Conservation (phyloP, 2,888 invertebrate species). For the Leucophenga montana region DNA sequence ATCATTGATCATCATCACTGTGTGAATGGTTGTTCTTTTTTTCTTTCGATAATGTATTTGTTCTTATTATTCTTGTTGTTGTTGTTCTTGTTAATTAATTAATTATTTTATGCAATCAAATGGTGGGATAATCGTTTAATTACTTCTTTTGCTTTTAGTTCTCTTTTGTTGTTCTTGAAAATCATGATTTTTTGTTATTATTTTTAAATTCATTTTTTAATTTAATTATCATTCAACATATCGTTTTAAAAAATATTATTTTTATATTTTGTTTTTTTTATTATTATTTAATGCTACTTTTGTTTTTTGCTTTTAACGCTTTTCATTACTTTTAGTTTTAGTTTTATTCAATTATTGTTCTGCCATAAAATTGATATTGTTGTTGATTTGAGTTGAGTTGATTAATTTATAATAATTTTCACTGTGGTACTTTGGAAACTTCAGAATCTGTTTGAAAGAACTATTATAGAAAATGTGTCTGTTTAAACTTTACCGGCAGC, state of each 20-base stretch:
- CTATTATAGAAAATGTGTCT: slow-evolving; percentile 4
- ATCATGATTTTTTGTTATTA: slow-evolving; percentile 22
- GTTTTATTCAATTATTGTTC: slow-evolving; percentile 20
- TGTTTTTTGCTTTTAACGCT: slow-evolving; percentile 23
- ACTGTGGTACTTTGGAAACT: too few relatives aligned
- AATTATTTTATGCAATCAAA: slow-evolving; percentile 43
- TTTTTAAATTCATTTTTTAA: slow-evolving; percentile 8
- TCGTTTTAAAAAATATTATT: slow-evolving; percentile 4
- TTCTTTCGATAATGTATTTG: slow-evolving; percentile 3
- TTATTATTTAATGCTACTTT: slow-evolving; percentile 15
- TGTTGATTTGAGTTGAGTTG: slow-evolving; percentile 4
- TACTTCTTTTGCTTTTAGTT: slow-evolving; percentile 43
- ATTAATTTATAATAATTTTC: slow-evolving; percentile 1
- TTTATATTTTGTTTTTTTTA: slow-evolving; percentile 6
- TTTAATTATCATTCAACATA: neutral
- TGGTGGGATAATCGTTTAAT: slow-evolving; percentile 67
- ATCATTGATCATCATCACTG: neutral
- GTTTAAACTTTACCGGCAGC: too few relatives aligned
- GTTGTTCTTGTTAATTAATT: slow-evolving; percentile 28
- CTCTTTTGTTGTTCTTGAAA: slow-evolving; percentile 23
- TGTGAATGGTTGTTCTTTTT: neutral
- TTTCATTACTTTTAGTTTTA: slow-evolving; percentile 29
- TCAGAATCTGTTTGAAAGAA: neutral
- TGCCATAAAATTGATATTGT: slow-evolving; percentile 17
- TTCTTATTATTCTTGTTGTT: slow-evolving; percentile 33